phyloP scores from a whole-genome alignment of 2,888 invertebrate species.

The Aspidapion aeneum region DNA sequence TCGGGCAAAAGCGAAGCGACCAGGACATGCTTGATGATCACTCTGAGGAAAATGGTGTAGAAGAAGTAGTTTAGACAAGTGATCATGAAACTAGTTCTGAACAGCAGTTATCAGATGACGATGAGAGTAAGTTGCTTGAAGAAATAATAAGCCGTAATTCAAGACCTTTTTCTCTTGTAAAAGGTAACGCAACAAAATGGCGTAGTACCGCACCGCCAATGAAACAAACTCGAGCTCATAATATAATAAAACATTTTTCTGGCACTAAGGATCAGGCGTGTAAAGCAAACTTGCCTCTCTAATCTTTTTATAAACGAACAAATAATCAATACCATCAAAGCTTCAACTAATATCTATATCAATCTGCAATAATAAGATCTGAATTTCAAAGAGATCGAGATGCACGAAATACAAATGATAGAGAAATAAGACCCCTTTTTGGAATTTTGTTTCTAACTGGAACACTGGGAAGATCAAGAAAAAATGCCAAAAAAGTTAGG shows the following conservation, averaged over 20 bases:
- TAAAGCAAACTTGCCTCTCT: background rate
- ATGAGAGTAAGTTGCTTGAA: too few relatives aligned
- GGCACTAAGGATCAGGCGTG: slow-evolving; percentile 5
- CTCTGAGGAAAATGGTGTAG: slow-evolving; percentile 5
- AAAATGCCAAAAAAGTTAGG: slow-evolving; percentile 25
- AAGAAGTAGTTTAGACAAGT: background rate
- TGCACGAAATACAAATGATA: slow-evolving; percentile 12
- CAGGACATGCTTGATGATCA: background rate
- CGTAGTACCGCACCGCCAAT: background rate
- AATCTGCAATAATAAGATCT: slow-evolving; percentile 3
- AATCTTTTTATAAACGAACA: slow-evolving; percentile 7
- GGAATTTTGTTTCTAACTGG: slow-evolving; percentile 10
- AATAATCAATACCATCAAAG: slow-evolving; percentile 1
- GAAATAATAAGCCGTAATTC: too few relatives aligned
- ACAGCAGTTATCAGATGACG: background rate
- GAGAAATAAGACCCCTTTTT: slow-evolving; percentile 12
- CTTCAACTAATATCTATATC: slow-evolving; percentile 16
- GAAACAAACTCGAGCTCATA: background rate
- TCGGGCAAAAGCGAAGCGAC: background rate
- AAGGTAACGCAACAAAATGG: background rate
- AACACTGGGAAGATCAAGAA: slow-evolving; percentile 16
- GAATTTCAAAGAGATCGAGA: slow-evolving; percentile 14
- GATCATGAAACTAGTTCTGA: slow-evolving; percentile 2
- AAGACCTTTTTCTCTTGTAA: too few relatives aligned
- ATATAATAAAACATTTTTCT: slow-evolving; percentile 5